Conservation (phyloP, 2,888 invertebrate genomes). For the Capitulum mitella region DNA sequence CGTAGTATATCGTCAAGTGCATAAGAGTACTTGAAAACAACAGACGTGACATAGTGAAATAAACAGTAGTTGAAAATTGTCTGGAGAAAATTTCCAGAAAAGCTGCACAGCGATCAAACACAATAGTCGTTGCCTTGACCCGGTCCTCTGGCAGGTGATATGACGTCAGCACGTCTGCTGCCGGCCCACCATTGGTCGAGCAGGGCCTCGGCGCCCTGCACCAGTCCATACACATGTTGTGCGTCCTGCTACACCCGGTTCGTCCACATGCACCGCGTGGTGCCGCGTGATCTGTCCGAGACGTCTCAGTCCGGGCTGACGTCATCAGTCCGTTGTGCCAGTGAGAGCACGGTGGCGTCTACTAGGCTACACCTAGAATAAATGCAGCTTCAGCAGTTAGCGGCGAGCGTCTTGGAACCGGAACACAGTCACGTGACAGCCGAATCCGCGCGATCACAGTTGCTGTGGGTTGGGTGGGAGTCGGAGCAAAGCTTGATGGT, state of each 20-base stretch:
- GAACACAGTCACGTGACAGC: neutral
- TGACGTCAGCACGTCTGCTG: neutral
- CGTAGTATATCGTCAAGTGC: too few species aligned
- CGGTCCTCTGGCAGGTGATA: too few species aligned
- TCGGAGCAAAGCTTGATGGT: too few species aligned
- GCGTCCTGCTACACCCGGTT: neutral
- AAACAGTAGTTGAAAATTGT: too few species aligned
- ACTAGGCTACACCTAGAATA: conserved; percentile 10
- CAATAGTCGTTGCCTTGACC: too few species aligned
- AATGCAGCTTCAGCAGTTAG: neutral
- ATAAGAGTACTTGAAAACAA: too few species aligned
- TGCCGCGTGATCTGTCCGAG: neutral
- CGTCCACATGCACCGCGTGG: neutral
- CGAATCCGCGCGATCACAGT: too few species aligned
- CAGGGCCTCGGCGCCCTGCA: neutral
- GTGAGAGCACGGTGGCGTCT: neutral
- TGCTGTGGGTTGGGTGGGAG: too few species aligned
- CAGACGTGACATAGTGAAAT: too few species aligned
- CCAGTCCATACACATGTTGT: neutral
- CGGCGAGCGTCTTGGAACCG: neutral
- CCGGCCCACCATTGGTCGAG: neutral
- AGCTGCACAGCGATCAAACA: too few species aligned
- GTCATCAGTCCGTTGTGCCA: neutral
- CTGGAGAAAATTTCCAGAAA: too few species aligned
- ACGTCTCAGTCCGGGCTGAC: neutral